Evolutionary conservation across 2,888 invertebrate species (phyloP).

Genomic region (Cremastinae sp.): DNA sequence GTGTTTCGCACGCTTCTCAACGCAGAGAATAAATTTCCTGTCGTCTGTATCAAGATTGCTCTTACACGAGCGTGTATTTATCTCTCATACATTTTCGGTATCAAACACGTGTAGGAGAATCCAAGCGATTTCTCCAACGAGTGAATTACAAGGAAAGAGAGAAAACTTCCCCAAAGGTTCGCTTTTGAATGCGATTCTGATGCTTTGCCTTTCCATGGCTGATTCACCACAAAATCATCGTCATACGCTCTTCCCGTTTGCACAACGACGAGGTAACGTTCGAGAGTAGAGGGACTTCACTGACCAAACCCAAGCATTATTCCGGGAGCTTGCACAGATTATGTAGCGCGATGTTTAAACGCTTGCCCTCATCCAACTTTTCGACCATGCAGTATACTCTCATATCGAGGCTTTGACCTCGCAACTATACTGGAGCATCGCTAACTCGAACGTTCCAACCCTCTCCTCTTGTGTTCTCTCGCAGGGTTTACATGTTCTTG

Average conservation of each 20-base stretch:
- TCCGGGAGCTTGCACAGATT: constrained; percentile 78
- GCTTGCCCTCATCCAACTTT: constrained; percentile 73
- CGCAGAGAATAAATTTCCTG: constrained; percentile 51
- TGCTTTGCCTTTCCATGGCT: too few species aligned
- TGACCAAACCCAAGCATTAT: constrained; percentile 70
- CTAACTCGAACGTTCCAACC: constrained; percentile 31
- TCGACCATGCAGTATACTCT: constrained; percentile 11
- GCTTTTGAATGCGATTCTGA: constrained; percentile 21
- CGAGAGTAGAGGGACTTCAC: constrained; percentile 57
- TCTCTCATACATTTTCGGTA: constrained; percentile 3
- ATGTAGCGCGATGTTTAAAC: constrained; percentile 74
- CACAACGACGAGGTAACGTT: constrained; percentile 70
- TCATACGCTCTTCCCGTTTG: constrained; percentile 52
- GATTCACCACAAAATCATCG: neutral
- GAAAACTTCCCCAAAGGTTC: constrained; percentile 16
- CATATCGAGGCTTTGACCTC: constrained; percentile 32
- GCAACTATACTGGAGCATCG: constrained; percentile 24
- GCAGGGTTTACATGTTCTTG: constrained; percentile 42
- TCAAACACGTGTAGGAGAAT: constrained; percentile 3
- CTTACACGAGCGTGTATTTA: constrained; percentile 28
- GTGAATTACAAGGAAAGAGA: constrained; percentile 25
- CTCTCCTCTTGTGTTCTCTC: constrained; percentile 26
- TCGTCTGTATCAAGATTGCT: constrained; percentile 47
- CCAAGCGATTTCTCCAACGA: neutral
- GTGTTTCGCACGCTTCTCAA: constrained; percentile 38